Percentiles rank a stretch among this genome's conserved stretches.
These are phyloP conservation scores for Pithys albifrons DNA, from an alignment of 2,113 vertebrate species.

Conservation along the genomic window DNA sequence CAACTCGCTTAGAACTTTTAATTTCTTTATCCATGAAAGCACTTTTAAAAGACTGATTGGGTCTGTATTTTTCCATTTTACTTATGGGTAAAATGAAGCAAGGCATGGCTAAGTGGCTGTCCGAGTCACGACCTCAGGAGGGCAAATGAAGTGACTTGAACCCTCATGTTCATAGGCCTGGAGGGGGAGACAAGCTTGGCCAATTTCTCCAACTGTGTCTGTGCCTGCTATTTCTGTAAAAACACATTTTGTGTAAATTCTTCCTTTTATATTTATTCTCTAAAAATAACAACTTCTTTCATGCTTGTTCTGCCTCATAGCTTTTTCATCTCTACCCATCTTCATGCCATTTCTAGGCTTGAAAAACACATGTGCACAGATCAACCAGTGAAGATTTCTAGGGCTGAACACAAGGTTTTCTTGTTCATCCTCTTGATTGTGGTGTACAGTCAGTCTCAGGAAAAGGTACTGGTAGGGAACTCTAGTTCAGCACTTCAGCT, in stretches of 20 bases:
- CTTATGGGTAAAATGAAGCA: not conserved
- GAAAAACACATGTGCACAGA: not conserved
- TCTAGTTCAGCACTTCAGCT: constrained; percentile 42
- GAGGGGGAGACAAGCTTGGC: not conserved
- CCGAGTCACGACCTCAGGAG: not conserved
- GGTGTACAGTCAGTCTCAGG: not conserved
- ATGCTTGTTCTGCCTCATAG: not conserved
- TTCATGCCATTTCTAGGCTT: not conserved
- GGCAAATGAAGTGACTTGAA: not conserved
- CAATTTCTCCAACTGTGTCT: not conserved
- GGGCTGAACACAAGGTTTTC: not conserved
- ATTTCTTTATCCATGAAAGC: constrained; percentile 39
- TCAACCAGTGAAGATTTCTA: not conserved
- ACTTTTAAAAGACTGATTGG: not conserved
- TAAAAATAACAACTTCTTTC: not conserved
- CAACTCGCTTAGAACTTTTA: constrained; percentile 23
- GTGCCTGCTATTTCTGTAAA: not conserved
- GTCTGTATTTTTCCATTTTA: constrained; percentile 35
- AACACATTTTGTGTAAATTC: not conserved
- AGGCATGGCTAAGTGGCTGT: not conserved
- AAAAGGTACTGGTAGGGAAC: not conserved
- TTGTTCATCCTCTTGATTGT: not conserved
- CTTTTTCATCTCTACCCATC: not conserved
- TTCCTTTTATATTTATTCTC: not conserved
- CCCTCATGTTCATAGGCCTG: not conserved